Base-by-base conservation (phyloP, 2,113 vertebrate species). In the Lucifuga dentata region DNA sequence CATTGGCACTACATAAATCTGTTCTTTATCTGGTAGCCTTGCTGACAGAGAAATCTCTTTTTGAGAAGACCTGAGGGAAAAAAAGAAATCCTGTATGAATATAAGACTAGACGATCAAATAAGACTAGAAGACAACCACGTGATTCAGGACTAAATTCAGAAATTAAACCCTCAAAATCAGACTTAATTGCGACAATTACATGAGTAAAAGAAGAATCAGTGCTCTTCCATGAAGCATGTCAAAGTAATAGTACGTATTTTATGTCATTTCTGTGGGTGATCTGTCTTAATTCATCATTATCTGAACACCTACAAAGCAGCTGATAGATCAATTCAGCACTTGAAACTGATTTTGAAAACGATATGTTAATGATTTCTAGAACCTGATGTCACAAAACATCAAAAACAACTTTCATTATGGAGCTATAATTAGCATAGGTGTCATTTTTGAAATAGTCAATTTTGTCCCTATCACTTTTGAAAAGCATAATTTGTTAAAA, bases 91-190 rank as follows among this genome's bases (percentile, higher is more conserved):
- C n/a, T n/a, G n/a, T n/a, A n/a, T n/a, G n/a, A n/a, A n/a, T n/a
- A n/a, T n/a, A n/a, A n/a, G n/a, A n/a, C n/a, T n/a, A n/a, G 68
- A 80, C 73, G 65, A 38, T 8, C 50, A 43, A 63, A 33, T 10
- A 66, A 68, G n/a, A 39, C 58, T 43, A 38, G 32, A 43, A 49
- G 24, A 20, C n/a, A 11, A 46, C 52, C 38, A 43, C 44, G 60
- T 35, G 2, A 61, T 49, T 68, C 62, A 58, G 80, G 39, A 13
- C 41, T 44, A 38, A 69, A 5, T 0, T 38, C 21, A 4, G n/a
- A 38, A 63, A 70, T 60, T 43, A 66, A 58, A 77, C 3, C 36
- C 62, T 36, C 45, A 41, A 59, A 73, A 63, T 61, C n/a, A 15
- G 21, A 11, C 43, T 57, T 72, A 64, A 38, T 51, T 55, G 55